Conservation (phyloP, 2,888 invertebrate genomes). For the Drosophila maculinotata region DNA sequence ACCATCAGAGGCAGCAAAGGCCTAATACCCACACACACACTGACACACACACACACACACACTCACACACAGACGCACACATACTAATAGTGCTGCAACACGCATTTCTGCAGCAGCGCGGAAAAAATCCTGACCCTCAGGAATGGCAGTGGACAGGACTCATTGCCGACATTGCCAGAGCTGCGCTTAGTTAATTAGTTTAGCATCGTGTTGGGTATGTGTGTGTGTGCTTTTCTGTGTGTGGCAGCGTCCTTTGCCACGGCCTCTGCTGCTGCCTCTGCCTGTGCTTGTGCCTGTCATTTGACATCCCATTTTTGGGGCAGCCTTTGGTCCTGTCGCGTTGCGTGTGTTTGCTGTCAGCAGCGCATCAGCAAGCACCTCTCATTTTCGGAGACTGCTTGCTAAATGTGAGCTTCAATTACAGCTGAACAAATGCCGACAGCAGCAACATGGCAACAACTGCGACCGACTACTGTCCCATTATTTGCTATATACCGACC, state of each 20-base stretch:
- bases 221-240: slow-evolving; percentile 18
- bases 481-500: slow-evolving; percentile 31
- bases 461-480: slow-evolving; percentile 14
- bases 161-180: slow-evolving; percentile 48
- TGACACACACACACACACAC: slow-evolving; percentile 15
- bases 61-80: slow-evolving; percentile 24
- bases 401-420: slow-evolving; percentile 63
- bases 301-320: slow-evolving; percentile 46
- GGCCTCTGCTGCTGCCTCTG: slow-evolving; percentile 4
- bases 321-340: slow-evolving; percentile 21
- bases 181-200: slow-evolving; percentile 77
- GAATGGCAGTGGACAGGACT: slow-evolving; percentile 47
- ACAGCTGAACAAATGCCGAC: slow-evolving; percentile 57
- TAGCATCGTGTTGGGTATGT: slow-evolving; percentile 60
- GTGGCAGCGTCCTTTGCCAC: not conserved
- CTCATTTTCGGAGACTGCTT: slow-evolving; percentile 46
- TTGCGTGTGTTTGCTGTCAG: slow-evolving; percentile 70
- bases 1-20: slow-evolving; percentile 34
- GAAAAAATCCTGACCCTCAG: slow-evolving; percentile 64
- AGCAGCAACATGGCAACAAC: slow-evolving; percentile 17
- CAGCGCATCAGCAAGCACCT: slow-evolving; percentile 56
- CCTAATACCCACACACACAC: slow-evolving; percentile 53
- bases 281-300: slow-evolving; percentile 51
- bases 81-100: slow-evolving; percentile 52
- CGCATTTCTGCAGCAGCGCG: slow-evolving; percentile 66